These are phyloP conservation scores for Apogon hyalosoma DNA, from an alignment of 2,797 vertebrate species.

Conservation along the genomic window DNA sequence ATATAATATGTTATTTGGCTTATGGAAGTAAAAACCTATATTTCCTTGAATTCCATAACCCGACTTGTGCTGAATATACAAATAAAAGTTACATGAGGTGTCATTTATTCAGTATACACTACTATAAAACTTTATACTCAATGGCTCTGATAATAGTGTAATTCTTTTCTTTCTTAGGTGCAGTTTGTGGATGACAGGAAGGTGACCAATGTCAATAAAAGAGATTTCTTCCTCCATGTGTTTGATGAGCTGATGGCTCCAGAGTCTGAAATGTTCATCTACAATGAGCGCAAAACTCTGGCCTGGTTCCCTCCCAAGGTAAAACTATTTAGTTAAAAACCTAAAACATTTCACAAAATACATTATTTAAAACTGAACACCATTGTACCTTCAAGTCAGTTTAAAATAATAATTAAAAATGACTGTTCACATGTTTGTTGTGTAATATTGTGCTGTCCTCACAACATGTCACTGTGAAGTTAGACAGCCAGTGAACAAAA, in stretches of 20 bases:
- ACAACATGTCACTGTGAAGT: too few species aligned
- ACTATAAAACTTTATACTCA: not conserved
- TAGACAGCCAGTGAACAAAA: too few species aligned
- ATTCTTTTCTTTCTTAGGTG: slow-evolving; percentile 67
- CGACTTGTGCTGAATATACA: too few species aligned
- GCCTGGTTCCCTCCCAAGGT: slow-evolving; percentile 95
- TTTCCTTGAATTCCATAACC: too few species aligned
- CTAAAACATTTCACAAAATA: not conserved
- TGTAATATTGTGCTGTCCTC: too few species aligned
- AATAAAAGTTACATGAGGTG: not conserved
- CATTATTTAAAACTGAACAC: too few species aligned
- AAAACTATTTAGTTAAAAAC: slow-evolving; percentile 24
- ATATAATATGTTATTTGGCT: too few species aligned
- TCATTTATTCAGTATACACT: not conserved
- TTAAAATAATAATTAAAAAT: too few species aligned
- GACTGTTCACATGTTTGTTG: too few species aligned
- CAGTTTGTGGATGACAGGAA: slow-evolving; percentile 71
- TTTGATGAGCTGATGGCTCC: slow-evolving; percentile 89
- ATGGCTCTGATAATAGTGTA: not conserved
- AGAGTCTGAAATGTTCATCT: slow-evolving; percentile 90
- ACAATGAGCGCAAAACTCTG: slow-evolving; percentile 87
- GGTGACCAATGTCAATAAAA: slow-evolving; percentile 86
- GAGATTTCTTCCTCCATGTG: slow-evolving; percentile 91
- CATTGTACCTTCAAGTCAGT: too few species aligned
- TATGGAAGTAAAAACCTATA: not conserved